Base-by-base conservation (phyloP, 2,797 vertebrate species). In the Myoxocephalus aenaeus region DNA sequence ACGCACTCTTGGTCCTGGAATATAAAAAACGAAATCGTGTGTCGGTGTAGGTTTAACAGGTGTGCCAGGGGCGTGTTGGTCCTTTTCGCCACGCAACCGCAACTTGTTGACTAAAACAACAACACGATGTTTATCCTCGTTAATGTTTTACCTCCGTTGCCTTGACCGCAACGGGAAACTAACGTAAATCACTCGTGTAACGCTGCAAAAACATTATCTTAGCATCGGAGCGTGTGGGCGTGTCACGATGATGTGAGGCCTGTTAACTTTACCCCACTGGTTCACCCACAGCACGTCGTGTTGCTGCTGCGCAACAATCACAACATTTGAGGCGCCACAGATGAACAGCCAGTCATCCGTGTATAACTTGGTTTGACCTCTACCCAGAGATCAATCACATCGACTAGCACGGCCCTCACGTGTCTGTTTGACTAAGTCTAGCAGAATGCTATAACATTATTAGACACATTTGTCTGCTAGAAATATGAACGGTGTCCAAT, bases 71-170 rank as follows among this genome's bases (percentile, higher is more conserved):
- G 17, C 13, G 9, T 29, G 27, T 10, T 11, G 27, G 20, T 44
- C 1, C 8, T 7, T 11, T 50, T 34, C 25, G 63, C 25, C 17
- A 46, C 25, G 13, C 29, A 61, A 57, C 18, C 42, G 10, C 13
- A 46, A 72, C 69, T 46, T 84, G 70, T 75, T 71, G 79, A 70
- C 18, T 53, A 0, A 4, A 18, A 18, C 32, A 20, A 58, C 18
- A 29, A 50, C 4, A 32, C 38, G n/a, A 4, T 56, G 34, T 2
- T 29, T 20, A 1, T 38, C 2, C 6, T 42, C 2, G 12, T 48
- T 9, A 18, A 2, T 13, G 15, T 11, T 32, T 42, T 12, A 22
- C 11, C 0, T 29, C 2, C 25, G n/a, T 20, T 73, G 13, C 0
- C 7, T 10, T 10, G 0, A 18, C 1, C 18, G 3, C 6, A 32